Conservation (phyloP, 2,888 invertebrate species). For the Troides helena region DNA sequence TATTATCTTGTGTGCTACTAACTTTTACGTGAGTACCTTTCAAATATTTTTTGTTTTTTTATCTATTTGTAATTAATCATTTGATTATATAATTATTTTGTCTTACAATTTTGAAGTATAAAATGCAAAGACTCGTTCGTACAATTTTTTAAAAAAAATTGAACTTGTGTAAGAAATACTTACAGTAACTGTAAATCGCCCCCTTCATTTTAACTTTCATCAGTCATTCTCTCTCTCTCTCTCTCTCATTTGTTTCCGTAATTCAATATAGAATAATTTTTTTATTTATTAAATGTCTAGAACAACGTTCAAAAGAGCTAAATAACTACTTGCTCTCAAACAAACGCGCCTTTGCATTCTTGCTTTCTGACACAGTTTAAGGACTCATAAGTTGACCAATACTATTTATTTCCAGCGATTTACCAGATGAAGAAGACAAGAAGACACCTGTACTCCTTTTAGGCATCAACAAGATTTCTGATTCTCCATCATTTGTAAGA, state of each 20-base stretch:
- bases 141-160: background rate
- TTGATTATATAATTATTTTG: background rate
- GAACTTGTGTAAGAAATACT: background rate
- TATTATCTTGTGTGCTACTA: slow-evolving; percentile 30
- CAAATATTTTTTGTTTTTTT: slow-evolving; percentile 26
- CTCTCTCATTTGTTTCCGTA: background rate
- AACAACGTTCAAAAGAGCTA: background rate
- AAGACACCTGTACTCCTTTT: slow-evolving; percentile 81
- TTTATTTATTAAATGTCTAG: slow-evolving; percentile 4
- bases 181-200: background rate
- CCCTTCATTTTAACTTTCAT: background rate
- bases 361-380: background rate
- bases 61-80: slow-evolving; percentile 20
- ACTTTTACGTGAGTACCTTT: slow-evolving; percentile 28
- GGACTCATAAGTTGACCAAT: slow-evolving; percentile 9
- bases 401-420: slow-evolving; percentile 73
- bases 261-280: slow-evolving; percentile 1
- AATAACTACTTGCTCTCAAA: background rate
- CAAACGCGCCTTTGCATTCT: slow-evolving; percentile 25
- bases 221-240: background rate
- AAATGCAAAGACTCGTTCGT: slow-evolving; percentile 12
- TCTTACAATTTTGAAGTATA: background rate
- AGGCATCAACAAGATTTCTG: slow-evolving; percentile 80
- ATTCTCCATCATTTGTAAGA: slow-evolving; percentile 66
- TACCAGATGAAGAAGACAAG: slow-evolving; percentile 81